Conservation (phyloP, 2,888 invertebrate species). For the Physocephala rufipes region DNA sequence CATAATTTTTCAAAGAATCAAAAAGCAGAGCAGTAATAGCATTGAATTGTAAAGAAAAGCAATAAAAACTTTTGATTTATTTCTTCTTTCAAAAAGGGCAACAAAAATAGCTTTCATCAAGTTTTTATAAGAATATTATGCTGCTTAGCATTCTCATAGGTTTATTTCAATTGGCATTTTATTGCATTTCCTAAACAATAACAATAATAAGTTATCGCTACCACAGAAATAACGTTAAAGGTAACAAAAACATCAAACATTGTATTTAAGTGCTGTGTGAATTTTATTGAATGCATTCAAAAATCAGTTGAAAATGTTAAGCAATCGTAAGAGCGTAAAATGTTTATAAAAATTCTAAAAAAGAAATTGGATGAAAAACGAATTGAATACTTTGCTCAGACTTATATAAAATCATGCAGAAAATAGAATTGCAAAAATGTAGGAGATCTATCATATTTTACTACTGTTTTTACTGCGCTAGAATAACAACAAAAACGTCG, state of each 20-base stretch:
- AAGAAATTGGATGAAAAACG: neutral
- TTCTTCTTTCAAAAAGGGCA: neutral
- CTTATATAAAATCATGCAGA: conserved; percentile 23
- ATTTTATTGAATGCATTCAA: neutral
- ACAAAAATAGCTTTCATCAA: no score
- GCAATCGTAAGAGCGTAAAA: no score
- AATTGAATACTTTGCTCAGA: neutral
- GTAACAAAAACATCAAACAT: neutral
- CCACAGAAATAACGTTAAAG: conserved; percentile 1
- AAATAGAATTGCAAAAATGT: neutral
- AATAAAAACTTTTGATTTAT: neutral
- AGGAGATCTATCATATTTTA: neutral
- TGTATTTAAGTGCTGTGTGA: neutral
- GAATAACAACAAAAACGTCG: no score
- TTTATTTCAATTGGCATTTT: no score
- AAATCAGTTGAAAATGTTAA: neutral
- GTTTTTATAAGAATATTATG: no score
- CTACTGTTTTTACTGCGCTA: no score
- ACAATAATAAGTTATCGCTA: neutral
- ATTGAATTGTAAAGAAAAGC: neutral
- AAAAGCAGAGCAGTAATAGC: no score
- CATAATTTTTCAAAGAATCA: no score
- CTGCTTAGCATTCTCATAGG: no score
- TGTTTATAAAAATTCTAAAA: neutral
- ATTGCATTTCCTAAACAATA: conserved; percentile 11